Evolutionary conservation across 2,888 invertebrate genomes (phyloP), one percentile per base, ranked within the genome.

Genomic region (Kryphioiulus occultus): DNA sequence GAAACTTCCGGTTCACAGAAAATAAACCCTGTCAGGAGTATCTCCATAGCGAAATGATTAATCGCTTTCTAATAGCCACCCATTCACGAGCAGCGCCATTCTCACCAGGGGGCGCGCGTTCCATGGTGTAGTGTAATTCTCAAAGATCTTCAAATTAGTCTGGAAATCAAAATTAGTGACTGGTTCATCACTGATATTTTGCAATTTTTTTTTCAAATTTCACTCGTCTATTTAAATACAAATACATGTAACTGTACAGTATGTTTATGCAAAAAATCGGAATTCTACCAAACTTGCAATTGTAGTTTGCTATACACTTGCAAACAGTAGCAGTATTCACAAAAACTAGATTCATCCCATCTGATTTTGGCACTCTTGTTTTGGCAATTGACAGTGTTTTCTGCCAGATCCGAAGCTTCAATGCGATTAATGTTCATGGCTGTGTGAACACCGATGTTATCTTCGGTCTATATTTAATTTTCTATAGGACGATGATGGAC

Each of bases 11-110:
- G 85, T 85, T 39, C 44, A 26, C 42, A 39, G 85, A 85, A 85
- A n/a, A 85, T 32, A 85, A 85, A 85, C 17, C 39, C 39, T 85
- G 85, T 85, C 85, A 39, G 44, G 39, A 85, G 22, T 85, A 39
- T 12, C 26, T 85, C 44, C 44, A 85, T 15, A 15, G n/a, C n/a
- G 39, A 35, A 85, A 85, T 85, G 85, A 85, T 85, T 85, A 85
- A 85, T 85, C 22, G 39, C 85, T 85, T 85, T 85, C 42, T 85
- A 85, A 85, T 85, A 85, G 85, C 42, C 85, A n/a, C 44, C 22
- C 19, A 26, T 85, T 85, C 85, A 85, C 17, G 12, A 85, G 26
- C 44, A 39, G 44, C 44, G 35, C n/a, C 42, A 42, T 10, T 85
- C 85, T 42, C 85, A 15, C 39, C 44, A 85, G 85, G 85, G 85